phyloP scores from a whole-genome alignment of 2,113 vertebrate species.

The Oceanodroma tethys region DNA sequence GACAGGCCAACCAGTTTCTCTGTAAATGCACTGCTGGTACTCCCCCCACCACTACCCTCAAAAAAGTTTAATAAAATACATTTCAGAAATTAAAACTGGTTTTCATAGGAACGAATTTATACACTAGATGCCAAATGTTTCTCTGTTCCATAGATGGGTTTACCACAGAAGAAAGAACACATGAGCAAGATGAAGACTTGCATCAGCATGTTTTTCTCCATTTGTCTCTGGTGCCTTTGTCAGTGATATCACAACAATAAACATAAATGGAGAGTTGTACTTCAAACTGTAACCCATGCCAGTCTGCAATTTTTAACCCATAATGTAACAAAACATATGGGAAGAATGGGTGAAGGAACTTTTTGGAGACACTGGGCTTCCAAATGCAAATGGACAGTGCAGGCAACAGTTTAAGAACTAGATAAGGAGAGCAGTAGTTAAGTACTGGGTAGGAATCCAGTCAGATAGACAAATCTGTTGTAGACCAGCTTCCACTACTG shows the following conservation, averaged over 20 bases:
- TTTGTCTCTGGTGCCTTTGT: not conserved
- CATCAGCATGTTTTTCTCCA: not conserved
- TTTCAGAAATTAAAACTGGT: not conserved
- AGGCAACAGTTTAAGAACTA: not conserved
- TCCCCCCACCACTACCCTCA: not conserved
- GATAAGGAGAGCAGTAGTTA: not conserved
- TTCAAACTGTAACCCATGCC: not conserved
- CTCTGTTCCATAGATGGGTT: not conserved
- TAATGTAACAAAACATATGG: not conserved
- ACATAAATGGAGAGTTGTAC: not conserved
- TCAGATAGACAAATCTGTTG: not conserved
- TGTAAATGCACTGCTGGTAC: not conserved
- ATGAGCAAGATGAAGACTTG: not conserved
- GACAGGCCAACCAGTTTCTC: not conserved
- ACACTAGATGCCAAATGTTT: not conserved
- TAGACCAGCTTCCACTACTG: not conserved
- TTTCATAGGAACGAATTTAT: not conserved
- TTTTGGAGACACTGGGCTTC: not conserved
- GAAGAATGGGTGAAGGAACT: not conserved
- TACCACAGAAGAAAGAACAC: not conserved
- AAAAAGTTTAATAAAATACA: not conserved
- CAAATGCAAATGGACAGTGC: not conserved
- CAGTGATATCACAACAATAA: not conserved
- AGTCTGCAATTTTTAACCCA: not conserved
- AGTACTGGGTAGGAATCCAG: not conserved